These are phyloP conservation scores for Alectura lathami DNA, from an alignment of 2,113 vertebrate species.

Conservation along the genomic window DNA sequence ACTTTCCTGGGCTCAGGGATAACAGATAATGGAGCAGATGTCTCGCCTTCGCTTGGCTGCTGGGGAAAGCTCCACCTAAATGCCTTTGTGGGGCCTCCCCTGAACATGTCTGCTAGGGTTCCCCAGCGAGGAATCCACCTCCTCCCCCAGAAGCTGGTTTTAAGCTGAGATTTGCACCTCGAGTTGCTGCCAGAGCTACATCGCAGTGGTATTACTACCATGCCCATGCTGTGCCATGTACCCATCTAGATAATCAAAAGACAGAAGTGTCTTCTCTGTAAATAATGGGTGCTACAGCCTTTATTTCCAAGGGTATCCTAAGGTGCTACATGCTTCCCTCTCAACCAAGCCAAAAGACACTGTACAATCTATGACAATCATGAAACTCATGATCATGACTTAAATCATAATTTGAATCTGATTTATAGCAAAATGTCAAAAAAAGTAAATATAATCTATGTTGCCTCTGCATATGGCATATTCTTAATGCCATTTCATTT, in stretches of 20 bases:
- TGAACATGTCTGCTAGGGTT: neutral
- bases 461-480: neutral
- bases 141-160: neutral
- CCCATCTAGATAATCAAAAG: neutral
- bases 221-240: fast-evolving
- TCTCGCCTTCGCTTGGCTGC: neutral
- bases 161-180: neutral
- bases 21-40: neutral
- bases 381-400: neutral
- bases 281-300: neutral
- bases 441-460: neutral
- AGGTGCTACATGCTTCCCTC: fast-evolving
- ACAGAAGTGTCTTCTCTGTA: neutral
- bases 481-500: constrained; percentile 17
- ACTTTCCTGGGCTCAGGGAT: neutral
- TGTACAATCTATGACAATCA: neutral
- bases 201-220: fast-evolving
- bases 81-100: neutral
- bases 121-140: fast-evolving
- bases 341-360: neutral
- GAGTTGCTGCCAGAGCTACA: fast-evolving
- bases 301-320: neutral
- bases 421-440: neutral
- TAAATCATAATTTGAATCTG: neutral
- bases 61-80: neutral